phyloP scores from a whole-genome alignment of 2,113 vertebrate genomes.

The Genyomyrus donnyi region DNA sequence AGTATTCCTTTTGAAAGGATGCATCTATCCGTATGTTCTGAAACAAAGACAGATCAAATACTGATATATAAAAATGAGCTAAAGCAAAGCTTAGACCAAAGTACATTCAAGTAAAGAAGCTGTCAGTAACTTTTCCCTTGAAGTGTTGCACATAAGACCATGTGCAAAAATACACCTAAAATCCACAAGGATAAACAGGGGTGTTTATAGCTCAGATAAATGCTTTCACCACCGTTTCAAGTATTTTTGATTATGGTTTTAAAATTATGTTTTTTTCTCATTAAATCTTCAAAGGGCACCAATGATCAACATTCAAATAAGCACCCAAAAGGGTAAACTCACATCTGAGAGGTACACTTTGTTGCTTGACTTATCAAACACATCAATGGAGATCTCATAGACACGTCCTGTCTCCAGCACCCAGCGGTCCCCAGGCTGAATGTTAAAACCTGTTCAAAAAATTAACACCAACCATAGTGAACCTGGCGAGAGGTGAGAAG shows the following conservation, averaged over 20 bases:
- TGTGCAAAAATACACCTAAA: background rate
- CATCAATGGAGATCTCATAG: conserved; percentile 78
- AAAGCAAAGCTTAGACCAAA: background rate
- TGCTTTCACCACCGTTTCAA: background rate
- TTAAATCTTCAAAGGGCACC: background rate
- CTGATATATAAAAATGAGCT: background rate
- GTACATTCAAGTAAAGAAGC: background rate
- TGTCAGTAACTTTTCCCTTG: background rate
- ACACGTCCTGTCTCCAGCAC: conserved; percentile 75
- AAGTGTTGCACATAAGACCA: background rate
- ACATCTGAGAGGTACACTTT: conserved; percentile 85
- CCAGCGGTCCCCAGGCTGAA: conserved; percentile 86
- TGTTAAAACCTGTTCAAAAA: conserved; percentile 70
- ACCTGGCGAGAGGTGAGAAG: background rate
- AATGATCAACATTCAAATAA: background rate
- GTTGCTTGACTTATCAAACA: conserved; percentile 85
- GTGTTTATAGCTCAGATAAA: background rate
- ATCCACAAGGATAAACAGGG: background rate
- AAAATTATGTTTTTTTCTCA: background rate
- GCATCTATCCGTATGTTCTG: conserved; percentile 79
- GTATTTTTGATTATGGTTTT: background rate
- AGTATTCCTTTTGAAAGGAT: conserved; percentile 66
- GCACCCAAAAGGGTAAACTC: conserved; percentile 47
- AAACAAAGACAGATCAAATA: background rate
- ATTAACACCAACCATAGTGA: background rate